Percentiles rank a stretch among this genome's conserved stretches.
phyloP scores from a whole-genome alignment of 1,140 invertebrate species.

The Drosophila prosaltans region DNA sequence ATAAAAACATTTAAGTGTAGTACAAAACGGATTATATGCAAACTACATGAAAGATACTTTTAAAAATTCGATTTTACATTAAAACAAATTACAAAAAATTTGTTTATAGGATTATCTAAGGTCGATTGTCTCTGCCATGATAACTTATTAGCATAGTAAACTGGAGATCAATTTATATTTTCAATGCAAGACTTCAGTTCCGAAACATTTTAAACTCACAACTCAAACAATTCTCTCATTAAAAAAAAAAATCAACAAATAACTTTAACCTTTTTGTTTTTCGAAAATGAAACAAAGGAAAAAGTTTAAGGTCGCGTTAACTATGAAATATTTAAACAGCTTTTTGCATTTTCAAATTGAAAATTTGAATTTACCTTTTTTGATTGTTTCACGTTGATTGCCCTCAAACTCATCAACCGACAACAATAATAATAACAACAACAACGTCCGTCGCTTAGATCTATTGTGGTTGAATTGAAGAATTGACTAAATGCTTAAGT shows the following conservation, averaged over 20 bases:
- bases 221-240: constrained; percentile 39
- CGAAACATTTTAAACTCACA: constrained; percentile 14
- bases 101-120: too few species aligned
- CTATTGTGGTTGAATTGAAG: constrained; percentile 28
- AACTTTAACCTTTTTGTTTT: constrained; percentile 50
- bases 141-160: not conserved
- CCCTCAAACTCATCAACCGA: constrained; percentile 17
- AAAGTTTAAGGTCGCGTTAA: constrained; percentile 66
- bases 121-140: too few species aligned
- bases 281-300: constrained; percentile 36
- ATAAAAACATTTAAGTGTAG: too few species aligned
- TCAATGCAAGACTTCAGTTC: not conserved
- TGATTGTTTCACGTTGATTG: constrained; percentile 67
- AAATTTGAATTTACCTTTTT: constrained; percentile 64
- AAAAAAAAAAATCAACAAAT: not conserved
- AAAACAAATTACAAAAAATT: too few species aligned
- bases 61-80: too few species aligned
- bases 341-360: constrained; percentile 59
- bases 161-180: not conserved
- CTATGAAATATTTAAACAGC: constrained; percentile 73
- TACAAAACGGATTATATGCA: too few species aligned
- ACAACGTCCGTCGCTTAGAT: not conserved
- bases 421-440: constrained; percentile 20
- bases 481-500: constrained; percentile 2
- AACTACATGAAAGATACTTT: too few species aligned